Evolutionary conservation across 2,113 vertebrate genomes (phyloP).

Genomic region (Ctenodactylus gundi): DNA sequence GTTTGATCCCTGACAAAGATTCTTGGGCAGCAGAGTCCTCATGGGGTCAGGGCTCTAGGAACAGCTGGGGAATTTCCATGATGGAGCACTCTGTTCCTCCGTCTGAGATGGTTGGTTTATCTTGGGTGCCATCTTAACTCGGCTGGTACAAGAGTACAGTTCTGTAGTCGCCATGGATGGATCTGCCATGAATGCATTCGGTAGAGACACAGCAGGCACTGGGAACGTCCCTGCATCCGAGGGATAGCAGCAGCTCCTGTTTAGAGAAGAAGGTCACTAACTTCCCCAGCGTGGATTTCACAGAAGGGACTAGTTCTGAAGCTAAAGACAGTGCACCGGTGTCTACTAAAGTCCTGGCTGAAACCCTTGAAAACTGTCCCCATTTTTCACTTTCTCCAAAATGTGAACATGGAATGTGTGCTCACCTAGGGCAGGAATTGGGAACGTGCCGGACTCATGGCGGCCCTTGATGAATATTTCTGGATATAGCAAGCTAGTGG

Average conservation of each 20-base stretch:
- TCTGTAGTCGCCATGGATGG: neutral
- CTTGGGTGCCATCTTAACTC: conserved; percentile 38
- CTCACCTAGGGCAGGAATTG: neutral
- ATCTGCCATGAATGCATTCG: too few species aligned
- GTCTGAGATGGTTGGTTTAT: conserved; percentile 69
- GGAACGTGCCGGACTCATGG: neutral
- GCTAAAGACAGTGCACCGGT: neutral
- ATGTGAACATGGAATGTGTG: neutral
- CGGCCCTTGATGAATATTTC: neutral
- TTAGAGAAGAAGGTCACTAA: neutral
- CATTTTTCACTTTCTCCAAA: neutral
- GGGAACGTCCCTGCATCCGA: neutral
- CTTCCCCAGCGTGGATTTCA: neutral
- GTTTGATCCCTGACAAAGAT: neutral
- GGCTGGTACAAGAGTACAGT: neutral
- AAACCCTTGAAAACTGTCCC: neutral
- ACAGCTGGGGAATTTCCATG: conserved; percentile 61
- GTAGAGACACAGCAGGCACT: neutral
- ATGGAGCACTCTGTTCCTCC: conserved; percentile 65
- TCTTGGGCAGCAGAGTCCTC: conserved; percentile 70
- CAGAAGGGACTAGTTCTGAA: too few species aligned
- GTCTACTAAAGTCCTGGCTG: neutral
- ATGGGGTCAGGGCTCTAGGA: conserved; percentile 56
- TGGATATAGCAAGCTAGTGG: neutral
- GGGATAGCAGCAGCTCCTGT: accelerated